Evolutionary conservation across 2,113 vertebrate species (phyloP), one percentile per base, ranked within the genome.

Genomic region (Saccopteryx leptura): DNA sequence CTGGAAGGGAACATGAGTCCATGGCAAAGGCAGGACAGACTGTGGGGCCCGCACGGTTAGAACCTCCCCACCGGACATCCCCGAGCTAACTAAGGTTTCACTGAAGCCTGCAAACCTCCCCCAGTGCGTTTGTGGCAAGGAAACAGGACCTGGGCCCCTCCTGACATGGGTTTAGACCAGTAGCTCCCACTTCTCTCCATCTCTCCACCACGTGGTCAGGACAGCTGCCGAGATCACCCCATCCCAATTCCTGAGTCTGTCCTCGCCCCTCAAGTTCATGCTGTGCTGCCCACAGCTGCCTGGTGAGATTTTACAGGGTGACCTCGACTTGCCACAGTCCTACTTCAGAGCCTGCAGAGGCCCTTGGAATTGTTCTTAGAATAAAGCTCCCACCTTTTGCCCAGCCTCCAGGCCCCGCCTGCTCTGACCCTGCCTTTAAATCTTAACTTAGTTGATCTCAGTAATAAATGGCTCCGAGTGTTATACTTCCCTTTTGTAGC

Each of bases 211-310:
- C 31, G 31, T 17, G 5, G 4, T 12, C 1, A 2, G 3, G 11
- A 19, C 24, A 1, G 7, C 75, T 6, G 39, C 15, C 1, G 2
- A 33, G 17, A 28, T 26, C 56, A 68, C 69, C 52, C 79, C 4
- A 7, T 28, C n/a, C 31, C 15, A 10, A 0, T 12, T 46, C 68
- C n/a, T 4, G 18, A 58, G 23, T 48, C 33, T 18, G 4, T 14
- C 10, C 71, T 19, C 2, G 0, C 4, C 28, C 52, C 24, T 18
- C 60, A 1, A 10, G 68, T n/a, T 52, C 12, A 2, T 54, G 2
- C 66, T 4, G 10, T 2, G 10, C 50, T 8, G 5, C 31, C 18
- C 4, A 0, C 0, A 4, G 48, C 31, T 28, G 1, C n/a, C 26
- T 5, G 65, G 8, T 3, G 3, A n/a, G 10, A 4, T 2, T 17